Conservation (phyloP, 2,113 vertebrate species). For the Aplodontia rufa region DNA sequence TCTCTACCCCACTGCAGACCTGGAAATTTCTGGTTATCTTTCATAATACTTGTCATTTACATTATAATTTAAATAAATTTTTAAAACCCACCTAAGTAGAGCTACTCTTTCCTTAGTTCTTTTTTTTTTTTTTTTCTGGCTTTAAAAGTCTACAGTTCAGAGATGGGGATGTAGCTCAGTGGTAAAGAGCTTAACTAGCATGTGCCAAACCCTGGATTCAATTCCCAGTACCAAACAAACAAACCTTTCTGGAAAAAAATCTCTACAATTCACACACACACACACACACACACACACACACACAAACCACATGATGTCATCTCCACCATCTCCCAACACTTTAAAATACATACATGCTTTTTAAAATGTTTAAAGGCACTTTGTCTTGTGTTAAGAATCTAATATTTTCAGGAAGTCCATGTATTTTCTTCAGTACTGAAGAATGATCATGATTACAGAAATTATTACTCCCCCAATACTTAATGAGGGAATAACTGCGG, state of each 20-base stretch:
- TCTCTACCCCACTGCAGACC: background rate
- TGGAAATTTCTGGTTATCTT: background rate
- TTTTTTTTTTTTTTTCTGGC: background rate
- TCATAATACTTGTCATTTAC: background rate
- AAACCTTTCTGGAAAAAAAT: no score
- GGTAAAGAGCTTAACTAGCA: no score
- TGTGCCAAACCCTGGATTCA: no score
- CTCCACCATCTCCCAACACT: background rate
- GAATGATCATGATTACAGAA: background rate
- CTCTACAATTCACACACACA: no score
- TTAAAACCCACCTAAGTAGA: background rate
- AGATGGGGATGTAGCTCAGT: no score
- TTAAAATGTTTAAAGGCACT: background rate
- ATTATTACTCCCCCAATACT: background rate
- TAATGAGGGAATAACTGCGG: background rate
- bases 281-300: background rate
- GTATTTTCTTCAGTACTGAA: background rate
- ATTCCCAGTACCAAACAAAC: no score
- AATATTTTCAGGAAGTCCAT: background rate
- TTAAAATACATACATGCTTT: background rate
- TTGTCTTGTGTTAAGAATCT: constrained; percentile 1
- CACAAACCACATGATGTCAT: background rate
- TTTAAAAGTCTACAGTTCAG: background rate
- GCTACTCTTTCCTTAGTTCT: background rate
- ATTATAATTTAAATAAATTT: background rate